A percentile compares a stretch with the other conserved stretches of the same genome.
These are phyloP conservation scores for Linepithema humile DNA, from an alignment of 1,140 invertebrate genomes.

Conservation along the genomic window DNA sequence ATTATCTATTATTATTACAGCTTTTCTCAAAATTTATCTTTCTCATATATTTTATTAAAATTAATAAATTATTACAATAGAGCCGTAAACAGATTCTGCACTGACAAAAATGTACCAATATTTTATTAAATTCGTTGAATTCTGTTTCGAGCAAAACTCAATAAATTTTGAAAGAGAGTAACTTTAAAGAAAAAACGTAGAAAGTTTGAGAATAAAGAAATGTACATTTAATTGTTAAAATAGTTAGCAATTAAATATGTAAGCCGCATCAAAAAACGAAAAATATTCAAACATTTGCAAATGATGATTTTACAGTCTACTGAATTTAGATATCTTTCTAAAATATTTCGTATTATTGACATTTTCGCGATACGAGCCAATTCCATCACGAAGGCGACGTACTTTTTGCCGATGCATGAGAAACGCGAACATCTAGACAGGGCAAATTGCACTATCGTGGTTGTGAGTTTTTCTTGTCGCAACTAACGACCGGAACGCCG, in stretches of 20 bases:
- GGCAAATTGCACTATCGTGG: conserved; percentile 39
- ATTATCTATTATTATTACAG: not conserved
- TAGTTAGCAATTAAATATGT: not conserved
- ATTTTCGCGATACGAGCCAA: conserved; percentile 11
- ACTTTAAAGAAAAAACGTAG: too few relatives aligned
- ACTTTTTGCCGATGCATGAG: conserved; percentile 9
- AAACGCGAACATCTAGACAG: not conserved
- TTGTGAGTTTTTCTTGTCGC: conserved; percentile 10
- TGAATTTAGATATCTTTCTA: not conserved
- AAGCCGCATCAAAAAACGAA: not conserved
- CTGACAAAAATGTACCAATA: too few relatives aligned
- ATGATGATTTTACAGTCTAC: conserved; percentile 4
- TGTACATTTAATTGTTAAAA: too few relatives aligned
- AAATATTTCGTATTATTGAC: conserved; percentile 39
- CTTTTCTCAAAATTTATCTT: not conserved
- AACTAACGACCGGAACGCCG: conserved; percentile 35
- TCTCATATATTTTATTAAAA: not conserved
- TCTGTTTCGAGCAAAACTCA: too few relatives aligned
- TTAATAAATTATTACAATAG: not conserved
- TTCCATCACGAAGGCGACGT: conserved; percentile 33
- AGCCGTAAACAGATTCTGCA: too few relatives aligned
- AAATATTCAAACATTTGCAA: not conserved
- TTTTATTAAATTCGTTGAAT: too few relatives aligned
- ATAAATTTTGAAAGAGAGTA: too few relatives aligned
- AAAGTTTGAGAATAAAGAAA: too few relatives aligned